Conservation (phyloP, 2,888 invertebrate species). For the Yponomeuta sedellus region DNA sequence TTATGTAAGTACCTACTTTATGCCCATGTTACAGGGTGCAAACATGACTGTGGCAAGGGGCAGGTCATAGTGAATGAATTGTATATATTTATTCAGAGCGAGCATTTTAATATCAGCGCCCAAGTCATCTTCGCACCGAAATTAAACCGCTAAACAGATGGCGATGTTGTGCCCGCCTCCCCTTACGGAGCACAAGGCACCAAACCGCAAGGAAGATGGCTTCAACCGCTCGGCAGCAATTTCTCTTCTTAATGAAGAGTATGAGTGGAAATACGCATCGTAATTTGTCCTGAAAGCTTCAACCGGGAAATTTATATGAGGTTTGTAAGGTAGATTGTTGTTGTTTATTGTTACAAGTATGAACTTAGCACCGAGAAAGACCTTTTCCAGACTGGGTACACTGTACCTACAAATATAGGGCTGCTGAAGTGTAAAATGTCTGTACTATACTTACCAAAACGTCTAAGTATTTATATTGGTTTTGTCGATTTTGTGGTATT, state of each 20-base stretch:
- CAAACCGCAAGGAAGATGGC: background rate
- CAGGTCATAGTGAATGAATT: too few relatives aligned
- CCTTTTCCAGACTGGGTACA: background rate
- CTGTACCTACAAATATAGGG: background rate
- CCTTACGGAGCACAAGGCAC: background rate
- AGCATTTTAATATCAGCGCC: background rate
- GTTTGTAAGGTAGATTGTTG: too few relatives aligned
- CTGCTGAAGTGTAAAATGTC: too few relatives aligned
- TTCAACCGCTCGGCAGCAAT: background rate
- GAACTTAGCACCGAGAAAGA: background rate
- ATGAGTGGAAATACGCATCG: background rate
- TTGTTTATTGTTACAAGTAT: background rate
- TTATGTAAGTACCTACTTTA: too few relatives aligned
- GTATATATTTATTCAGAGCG: background rate
- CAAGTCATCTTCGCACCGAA: background rate
- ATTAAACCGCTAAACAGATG: conserved; percentile 1
- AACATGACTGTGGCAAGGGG: too few relatives aligned
- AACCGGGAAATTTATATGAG: background rate
- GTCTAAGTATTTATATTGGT: too few relatives aligned
- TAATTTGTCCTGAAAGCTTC: background rate
- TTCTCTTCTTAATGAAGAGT: background rate
- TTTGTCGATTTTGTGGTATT: too few relatives aligned
- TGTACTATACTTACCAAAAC: too few relatives aligned
- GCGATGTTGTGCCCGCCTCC: background rate
- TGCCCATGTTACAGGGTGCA: too few relatives aligned